phyloP scores from a whole-genome alignment of 53 echinoderm and acorn worm genomes.

The Patiria pectinifera region DNA sequence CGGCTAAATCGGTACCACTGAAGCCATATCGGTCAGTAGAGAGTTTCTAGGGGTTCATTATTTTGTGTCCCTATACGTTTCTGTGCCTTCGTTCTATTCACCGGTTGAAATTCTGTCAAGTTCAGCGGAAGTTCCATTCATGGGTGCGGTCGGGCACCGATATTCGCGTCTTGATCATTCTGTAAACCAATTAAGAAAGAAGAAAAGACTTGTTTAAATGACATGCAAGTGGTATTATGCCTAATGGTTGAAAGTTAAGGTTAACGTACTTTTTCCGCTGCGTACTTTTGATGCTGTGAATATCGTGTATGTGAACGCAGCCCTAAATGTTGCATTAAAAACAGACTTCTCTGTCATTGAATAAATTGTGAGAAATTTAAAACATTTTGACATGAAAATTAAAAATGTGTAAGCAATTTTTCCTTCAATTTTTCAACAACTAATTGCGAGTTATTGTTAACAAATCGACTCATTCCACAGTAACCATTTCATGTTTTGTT shows the following conservation, averaged over 20 bases:
- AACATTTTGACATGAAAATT: too few species aligned
- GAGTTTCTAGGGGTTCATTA: background rate
- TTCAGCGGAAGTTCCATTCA: constrained; percentile 15
- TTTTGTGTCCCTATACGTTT: background rate
- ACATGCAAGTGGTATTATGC: too few species aligned
- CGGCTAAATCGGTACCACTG: constrained; percentile 16
- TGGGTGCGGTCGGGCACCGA: background rate
- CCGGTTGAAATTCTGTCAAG: background rate
- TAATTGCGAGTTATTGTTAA: too few species aligned
- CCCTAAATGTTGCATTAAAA: too few species aligned
- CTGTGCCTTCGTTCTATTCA: background rate
- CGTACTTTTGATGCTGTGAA: background rate
- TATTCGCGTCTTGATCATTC: background rate
- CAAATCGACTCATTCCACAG: too few species aligned
- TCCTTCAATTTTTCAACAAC: too few species aligned
- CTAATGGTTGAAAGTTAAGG: background rate
- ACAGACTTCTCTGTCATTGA: too few species aligned
- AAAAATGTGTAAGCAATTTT: too few species aligned
- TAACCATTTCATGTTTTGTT: too few species aligned
- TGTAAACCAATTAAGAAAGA: background rate
- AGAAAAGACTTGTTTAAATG: background rate
- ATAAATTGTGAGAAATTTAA: too few species aligned
- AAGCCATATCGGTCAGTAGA: background rate
- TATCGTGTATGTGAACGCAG: too few species aligned
- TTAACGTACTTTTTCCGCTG: background rate